These are phyloP conservation scores for Empis livida DNA, from an alignment of 2,888 invertebrate species.

Conservation along the genomic window DNA sequence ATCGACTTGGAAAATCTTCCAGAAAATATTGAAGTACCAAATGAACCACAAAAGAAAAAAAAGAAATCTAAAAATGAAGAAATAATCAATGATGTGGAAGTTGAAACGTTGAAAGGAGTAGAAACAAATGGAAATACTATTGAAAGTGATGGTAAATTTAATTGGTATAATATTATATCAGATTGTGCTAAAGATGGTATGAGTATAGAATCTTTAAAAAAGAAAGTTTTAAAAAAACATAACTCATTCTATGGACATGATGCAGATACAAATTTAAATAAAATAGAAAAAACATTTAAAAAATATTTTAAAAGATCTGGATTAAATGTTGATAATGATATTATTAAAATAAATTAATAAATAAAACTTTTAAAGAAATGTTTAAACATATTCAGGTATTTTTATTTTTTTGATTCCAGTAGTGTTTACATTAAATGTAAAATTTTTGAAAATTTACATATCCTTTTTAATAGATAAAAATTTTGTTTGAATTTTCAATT, in stretches of 20 bases:
- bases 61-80: constrained; percentile 4
- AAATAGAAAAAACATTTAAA: constrained; percentile 54
- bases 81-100: constrained; percentile 2
- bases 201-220: constrained; percentile 57
- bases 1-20: constrained; percentile 3
- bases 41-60: constrained; percentile 8
- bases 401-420: no score
- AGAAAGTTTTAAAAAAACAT: constrained; percentile 53
- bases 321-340: constrained; percentile 48
- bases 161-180: neutral
- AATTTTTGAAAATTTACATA: no score
- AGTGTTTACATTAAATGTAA: no score
- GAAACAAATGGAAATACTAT: constrained; percentile 5
- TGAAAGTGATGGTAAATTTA: neutral
- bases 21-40: neutral
- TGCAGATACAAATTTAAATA: constrained; percentile 39
- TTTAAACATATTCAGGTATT: no score
- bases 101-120: constrained; percentile 7
- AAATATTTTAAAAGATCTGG: constrained; percentile 58
- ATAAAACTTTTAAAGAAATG: no score
- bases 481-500: no score
- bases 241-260: constrained; percentile 32
- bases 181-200: constrained; percentile 43
- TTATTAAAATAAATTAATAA: constrained; percentile 29
- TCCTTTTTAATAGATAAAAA: no score